Evolutionary conservation across 2,113 vertebrate genomes (phyloP), one percentile per base, ranked within the genome.

Genomic region (Plotosus lineatus): DNA sequence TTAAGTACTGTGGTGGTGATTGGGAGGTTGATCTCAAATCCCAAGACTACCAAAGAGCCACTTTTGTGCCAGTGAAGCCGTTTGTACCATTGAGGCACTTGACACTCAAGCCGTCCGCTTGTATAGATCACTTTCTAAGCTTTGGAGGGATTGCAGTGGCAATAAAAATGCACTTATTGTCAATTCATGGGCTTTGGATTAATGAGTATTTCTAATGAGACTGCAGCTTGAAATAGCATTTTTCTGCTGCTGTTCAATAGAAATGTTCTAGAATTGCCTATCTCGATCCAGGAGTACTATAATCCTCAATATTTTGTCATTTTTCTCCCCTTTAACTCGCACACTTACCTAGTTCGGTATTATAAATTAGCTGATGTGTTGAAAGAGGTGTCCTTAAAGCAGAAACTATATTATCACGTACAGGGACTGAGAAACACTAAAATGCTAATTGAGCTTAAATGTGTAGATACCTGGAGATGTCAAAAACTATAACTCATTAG

Each of bases 71-170:
- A 33, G 2, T 50, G 17, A 21, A 8, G n/a, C n/a, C n/a, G n/a
- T n/a, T n/a, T n/a, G n/a, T n/a, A n/a, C n/a, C n/a, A n/a, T n/a
- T 3, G 12, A 33, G 9, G 46, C 46, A 36, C 17, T 51, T 51
- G 21, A 71, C 26, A 23, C n/a, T 69, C 40, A 26, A 6, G 17
- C 17, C 38, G 61, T 65, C 36, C 21, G 61, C 19, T 23, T 63
- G 38, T 46, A 33, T 46, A 44, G 53, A 77, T 77, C 56, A 48
- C n/a, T 50, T 65, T 31, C 46, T 23, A 4, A 77, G 58, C 42
- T 33, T 77, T 44, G 26, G 17, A 76, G 15, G 21, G 44, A 76
- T 44, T 31, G 33, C 44, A 44, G 19, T 50, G 10, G 28, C 44
- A 26, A 10, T 21, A 63, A 31, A 14, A 75, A 38, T 75, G 36